Conservation (phyloP, 2,797 vertebrate species). For the Pseudomugil gertrudae region DNA sequence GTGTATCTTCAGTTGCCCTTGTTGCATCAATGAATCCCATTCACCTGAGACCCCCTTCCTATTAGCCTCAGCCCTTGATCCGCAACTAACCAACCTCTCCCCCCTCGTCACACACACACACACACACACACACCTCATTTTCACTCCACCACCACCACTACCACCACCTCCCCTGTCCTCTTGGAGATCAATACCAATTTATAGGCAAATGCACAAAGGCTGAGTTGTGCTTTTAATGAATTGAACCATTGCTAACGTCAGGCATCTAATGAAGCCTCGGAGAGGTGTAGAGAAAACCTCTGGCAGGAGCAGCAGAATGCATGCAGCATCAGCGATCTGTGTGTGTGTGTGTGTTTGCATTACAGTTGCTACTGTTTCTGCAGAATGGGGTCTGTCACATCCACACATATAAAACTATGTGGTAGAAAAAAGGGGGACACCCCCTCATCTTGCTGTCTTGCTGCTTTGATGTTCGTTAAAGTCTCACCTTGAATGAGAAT, state of each 20-base stretch:
- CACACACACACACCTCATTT: slow-evolving; percentile 32
- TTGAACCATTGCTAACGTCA: slow-evolving; percentile 82
- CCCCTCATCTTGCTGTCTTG: neutral
- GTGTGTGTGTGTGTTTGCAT: neutral
- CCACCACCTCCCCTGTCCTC: slow-evolving; percentile 43
- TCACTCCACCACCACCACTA: slow-evolving; percentile 7
- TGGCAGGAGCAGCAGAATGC: slow-evolving; percentile 39
- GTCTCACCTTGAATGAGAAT: slow-evolving; percentile 48
- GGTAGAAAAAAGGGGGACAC: no score
- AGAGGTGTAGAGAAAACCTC: slow-evolving; percentile 83
- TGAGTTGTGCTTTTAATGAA: slow-evolving; percentile 86
- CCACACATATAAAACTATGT: no score
- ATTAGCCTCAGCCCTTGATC: slow-evolving; percentile 59
- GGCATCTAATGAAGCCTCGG: slow-evolving; percentile 82
- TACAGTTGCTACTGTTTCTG: no score
- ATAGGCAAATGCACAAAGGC: slow-evolving; percentile 86
- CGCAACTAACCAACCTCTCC: slow-evolving; percentile 29
- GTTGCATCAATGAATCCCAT: slow-evolving; percentile 68
- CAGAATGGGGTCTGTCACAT: no score
- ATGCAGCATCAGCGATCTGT: slow-evolving; percentile 9
- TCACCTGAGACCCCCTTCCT: slow-evolving; percentile 77
- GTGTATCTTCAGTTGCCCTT: slow-evolving; percentile 51
- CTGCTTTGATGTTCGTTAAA: slow-evolving; percentile 22
- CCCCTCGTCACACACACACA: slow-evolving; percentile 39
- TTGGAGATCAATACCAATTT: slow-evolving; percentile 87